A percentile compares a stretch with the other conserved stretches of the same genome.
Conservation (phyloP, 2,113 vertebrate genomes). For the Phylloscopus whistleri region DNA sequence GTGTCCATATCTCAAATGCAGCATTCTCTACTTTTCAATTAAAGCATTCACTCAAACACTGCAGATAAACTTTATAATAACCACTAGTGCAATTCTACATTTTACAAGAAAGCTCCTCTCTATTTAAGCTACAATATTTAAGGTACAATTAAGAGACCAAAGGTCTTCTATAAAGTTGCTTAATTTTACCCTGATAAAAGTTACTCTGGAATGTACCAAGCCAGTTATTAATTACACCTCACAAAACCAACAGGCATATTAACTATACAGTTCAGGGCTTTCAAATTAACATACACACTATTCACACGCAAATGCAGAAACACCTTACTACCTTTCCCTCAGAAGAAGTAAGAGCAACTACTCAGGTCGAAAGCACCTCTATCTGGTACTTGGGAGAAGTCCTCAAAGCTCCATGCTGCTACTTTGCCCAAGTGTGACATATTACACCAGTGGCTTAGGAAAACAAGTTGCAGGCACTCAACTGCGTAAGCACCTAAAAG, state of each 20-base stretch:
- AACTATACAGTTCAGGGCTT: neutral
- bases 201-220: neutral
- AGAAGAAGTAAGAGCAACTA: neutral
- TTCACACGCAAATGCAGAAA: neutral
- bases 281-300: neutral
- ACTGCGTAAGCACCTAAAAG: neutral
- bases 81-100: neutral
- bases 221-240: neutral
- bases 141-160: neutral
- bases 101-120: neutral
- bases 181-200: neutral
- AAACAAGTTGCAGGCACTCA: neutral
- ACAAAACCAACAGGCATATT: neutral
- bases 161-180: neutral
- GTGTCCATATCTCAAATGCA: neutral
- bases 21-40: neutral
- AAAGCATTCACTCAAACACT: neutral
- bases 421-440: rapidly evolving
- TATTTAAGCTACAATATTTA: neutral
- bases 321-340: neutral
- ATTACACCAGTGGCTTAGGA: neutral
- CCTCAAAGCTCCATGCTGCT: neutral
- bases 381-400: neutral
- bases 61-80: neutral
- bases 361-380: neutral